phyloP scores from a whole-genome alignment of 1,140 invertebrate species.

The Neuroterus valhalla region DNA sequence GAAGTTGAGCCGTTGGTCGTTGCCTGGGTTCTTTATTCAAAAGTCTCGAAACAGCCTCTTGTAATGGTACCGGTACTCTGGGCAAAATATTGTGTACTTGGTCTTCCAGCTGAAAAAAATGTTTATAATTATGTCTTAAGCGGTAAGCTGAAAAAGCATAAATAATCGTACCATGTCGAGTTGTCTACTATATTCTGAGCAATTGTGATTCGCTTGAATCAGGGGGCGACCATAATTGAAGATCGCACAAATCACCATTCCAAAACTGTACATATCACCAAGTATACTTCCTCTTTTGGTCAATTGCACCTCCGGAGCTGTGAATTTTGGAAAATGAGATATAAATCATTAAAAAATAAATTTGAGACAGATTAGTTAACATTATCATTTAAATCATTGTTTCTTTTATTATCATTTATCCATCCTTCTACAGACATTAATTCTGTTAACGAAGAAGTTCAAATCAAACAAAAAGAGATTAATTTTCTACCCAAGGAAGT shows the following conservation, averaged over 20 bases:
- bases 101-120: conserved; percentile 82
- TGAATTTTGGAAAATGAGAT: conserved; percentile 32
- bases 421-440: too few relatives aligned
- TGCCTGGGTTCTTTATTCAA: conserved; percentile 87
- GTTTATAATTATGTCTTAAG: not conserved
- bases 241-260: conserved; percentile 92
- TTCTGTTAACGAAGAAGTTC: too few relatives aligned
- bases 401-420: too few relatives aligned
- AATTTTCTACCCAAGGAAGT: too few relatives aligned
- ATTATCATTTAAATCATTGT: too few relatives aligned
- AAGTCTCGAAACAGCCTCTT: conserved; percentile 90
- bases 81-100: conserved; percentile 86
- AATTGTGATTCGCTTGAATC: conserved; percentile 92
- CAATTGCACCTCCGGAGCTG: conserved; percentile 92
- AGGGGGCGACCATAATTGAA: conserved; percentile 92
- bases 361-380: too few relatives aligned
- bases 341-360: too few relatives aligned
- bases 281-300: conserved; percentile 87
- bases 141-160: too few relatives aligned
- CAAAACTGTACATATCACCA: conserved; percentile 97
- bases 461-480: too few relatives aligned
- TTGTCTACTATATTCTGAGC: conserved; percentile 91
- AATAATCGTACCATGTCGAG: conserved; percentile 86
- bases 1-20: conserved; percentile 89
- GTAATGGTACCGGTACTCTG: conserved; percentile 86